phyloP scores from a whole-genome alignment of 1,140 invertebrate species.

The Hetaerina americana region DNA sequence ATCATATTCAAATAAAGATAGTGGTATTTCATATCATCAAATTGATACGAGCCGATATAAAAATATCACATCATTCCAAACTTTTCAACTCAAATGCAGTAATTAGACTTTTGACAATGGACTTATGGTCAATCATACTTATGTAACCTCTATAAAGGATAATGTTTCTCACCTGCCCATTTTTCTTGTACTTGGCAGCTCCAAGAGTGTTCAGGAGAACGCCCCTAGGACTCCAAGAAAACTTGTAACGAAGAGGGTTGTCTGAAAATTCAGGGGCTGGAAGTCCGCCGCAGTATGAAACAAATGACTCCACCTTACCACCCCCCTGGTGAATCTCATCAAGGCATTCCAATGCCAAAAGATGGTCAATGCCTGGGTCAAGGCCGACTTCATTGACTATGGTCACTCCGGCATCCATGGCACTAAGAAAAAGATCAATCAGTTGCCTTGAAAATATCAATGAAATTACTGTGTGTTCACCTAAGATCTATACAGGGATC shows the following conservation, averaged over 20 bases:
- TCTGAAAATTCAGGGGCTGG: constrained; percentile 91
- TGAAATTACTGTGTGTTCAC: too few species aligned
- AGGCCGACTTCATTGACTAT: constrained; percentile 55
- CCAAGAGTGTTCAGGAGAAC: constrained; percentile 81
- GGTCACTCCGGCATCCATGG: constrained; percentile 23
- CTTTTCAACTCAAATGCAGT: too few species aligned
- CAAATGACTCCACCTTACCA: constrained; percentile 81
- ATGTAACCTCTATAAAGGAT: too few species aligned
- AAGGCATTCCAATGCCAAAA: constrained; percentile 93
- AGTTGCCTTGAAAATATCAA: too few species aligned
- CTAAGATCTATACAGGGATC: too few species aligned
- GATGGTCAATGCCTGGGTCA: constrained; percentile 96
- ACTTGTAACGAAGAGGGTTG: constrained; percentile 93
- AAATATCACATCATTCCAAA: too few species aligned
- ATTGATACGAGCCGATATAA: too few species aligned
- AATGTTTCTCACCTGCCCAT: constrained; percentile 66
- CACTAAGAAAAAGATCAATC: constrained; percentile 14
- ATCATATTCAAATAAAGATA: too few species aligned
- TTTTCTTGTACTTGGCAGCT: constrained; percentile 73
- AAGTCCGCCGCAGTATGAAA: constrained; percentile 92
- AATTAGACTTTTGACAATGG: too few species aligned
- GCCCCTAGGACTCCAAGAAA: constrained; percentile 90
- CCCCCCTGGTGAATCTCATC: constrained; percentile 71
- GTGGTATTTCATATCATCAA: too few species aligned
- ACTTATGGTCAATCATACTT: too few species aligned